A percentile compares a stretch with the other conserved stretches of the same genome.
phyloP scores from a whole-genome alignment of 2,797 vertebrate species.

The Phalanger gymnotis region DNA sequence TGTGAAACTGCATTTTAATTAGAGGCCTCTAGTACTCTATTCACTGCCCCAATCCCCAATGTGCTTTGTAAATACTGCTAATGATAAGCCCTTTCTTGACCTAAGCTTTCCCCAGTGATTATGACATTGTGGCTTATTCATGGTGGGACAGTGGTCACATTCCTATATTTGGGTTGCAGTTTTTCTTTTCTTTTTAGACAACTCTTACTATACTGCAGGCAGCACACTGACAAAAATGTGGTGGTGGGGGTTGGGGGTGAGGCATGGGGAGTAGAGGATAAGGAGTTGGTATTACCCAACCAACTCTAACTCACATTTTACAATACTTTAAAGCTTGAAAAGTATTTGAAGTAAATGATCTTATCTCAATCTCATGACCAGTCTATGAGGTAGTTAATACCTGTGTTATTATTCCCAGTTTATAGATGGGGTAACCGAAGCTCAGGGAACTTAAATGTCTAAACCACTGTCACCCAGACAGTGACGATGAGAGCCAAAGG shows the following conservation, averaged over 20 bases:
- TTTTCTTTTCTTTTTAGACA: not conserved
- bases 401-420: not conserved
- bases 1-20: not conserved
- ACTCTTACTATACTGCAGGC: too few species aligned
- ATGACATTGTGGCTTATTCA: not conserved
- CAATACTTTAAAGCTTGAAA: not conserved
- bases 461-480: not conserved
- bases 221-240: too few species aligned
- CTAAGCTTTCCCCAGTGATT: not conserved
- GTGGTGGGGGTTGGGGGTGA: too few species aligned
- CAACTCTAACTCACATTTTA: too few species aligned
- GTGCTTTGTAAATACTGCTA: too few species aligned
- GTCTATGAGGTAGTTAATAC: too few species aligned
- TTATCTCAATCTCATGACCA: not conserved
- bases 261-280: too few species aligned
- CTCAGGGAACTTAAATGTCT: not conserved
- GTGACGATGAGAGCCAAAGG: not conserved
- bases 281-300: too few species aligned
- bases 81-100: not conserved
- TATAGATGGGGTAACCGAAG: slow-evolving; percentile 9
- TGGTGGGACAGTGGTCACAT: not conserved
- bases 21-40: not conserved
- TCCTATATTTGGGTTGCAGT: not conserved
- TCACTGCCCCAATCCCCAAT: not conserved
- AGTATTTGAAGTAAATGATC: not conserved